Conservation (phyloP, 2,113 vertebrate genomes). For the Sphyrna mokarran region DNA sequence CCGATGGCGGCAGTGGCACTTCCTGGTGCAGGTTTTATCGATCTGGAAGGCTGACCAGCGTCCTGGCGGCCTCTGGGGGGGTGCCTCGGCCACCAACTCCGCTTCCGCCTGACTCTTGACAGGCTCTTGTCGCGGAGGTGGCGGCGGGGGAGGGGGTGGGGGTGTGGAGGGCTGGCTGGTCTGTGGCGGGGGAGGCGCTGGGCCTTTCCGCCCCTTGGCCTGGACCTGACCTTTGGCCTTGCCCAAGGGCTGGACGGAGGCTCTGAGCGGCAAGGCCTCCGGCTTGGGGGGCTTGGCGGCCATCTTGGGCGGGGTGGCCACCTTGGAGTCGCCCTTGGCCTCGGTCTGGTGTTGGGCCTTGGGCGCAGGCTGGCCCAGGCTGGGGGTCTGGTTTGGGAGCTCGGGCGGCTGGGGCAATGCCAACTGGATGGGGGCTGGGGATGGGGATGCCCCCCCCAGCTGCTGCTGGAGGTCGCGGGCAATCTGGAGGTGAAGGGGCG, state of each 20-base stretch:
- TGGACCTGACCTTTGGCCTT: not conserved
- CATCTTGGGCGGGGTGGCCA: not conserved
- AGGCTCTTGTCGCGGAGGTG: not conserved
- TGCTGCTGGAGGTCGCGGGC: not conserved
- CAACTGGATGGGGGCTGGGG: not conserved
- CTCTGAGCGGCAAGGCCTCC: not conserved
- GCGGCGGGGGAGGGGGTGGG: no score
- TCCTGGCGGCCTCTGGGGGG: not conserved
- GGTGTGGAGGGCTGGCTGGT: not conserved
- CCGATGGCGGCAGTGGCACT: constrained; percentile 53
- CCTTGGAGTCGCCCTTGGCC: constrained; percentile 12
- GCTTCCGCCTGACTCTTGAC: not conserved
- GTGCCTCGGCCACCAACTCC: not conserved
- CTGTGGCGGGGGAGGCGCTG: not conserved
- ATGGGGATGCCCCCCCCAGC: not conserved
- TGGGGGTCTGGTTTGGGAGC: not conserved
- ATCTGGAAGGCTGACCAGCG: constrained; percentile 57
- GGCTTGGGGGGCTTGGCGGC: not conserved
- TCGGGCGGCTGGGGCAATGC: not conserved
- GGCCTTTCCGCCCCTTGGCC: not conserved
- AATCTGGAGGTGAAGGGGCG: not conserved
- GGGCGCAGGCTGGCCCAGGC: not conserved
- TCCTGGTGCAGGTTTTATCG: constrained; percentile 50
- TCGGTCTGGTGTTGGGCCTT: constrained; percentile 37
- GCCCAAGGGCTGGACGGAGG: fast-evolving